Evolutionary conservation across 2,888 invertebrate species (phyloP).

Genomic region (Eristalinus sepulchralis): DNA sequence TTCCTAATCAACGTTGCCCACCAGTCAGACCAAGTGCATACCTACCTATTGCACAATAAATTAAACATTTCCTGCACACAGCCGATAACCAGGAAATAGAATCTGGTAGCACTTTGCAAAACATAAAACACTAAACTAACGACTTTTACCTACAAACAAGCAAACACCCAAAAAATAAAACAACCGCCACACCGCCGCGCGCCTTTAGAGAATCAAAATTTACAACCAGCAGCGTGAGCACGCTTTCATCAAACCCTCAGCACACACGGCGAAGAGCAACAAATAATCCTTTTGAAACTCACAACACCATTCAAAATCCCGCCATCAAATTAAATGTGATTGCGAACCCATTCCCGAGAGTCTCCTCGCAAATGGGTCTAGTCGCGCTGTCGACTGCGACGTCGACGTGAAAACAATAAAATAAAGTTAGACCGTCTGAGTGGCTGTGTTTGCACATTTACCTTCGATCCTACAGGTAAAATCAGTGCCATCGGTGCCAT

Average conservation of each 20-base stretch:
- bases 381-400: conserved; percentile 56
- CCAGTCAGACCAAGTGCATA: too few relatives aligned
- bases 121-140: too few relatives aligned
- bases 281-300: background rate
- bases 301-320: conserved; percentile 31
- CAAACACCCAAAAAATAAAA: too few relatives aligned
- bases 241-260: background rate
- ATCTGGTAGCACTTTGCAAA: background rate
- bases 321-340: conserved; percentile 54
- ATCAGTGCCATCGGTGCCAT: conserved; percentile 68
- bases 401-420: conserved; percentile 49
- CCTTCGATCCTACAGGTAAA: conserved; percentile 68
- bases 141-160: background rate
- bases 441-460: conserved; percentile 68
- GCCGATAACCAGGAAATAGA: background rate
- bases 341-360: conserved; percentile 40
- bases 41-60: too few relatives aligned
- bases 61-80: too few relatives aligned
- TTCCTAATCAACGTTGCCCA: too few relatives aligned
- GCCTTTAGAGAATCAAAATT: background rate
- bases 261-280: background rate
- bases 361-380: conserved; percentile 56
- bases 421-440: conserved; percentile 58
- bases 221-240: background rate
- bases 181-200: background rate